phyloP scores from a whole-genome alignment of 2,888 invertebrate species.

The Minunthozetes semirufus region DNA sequence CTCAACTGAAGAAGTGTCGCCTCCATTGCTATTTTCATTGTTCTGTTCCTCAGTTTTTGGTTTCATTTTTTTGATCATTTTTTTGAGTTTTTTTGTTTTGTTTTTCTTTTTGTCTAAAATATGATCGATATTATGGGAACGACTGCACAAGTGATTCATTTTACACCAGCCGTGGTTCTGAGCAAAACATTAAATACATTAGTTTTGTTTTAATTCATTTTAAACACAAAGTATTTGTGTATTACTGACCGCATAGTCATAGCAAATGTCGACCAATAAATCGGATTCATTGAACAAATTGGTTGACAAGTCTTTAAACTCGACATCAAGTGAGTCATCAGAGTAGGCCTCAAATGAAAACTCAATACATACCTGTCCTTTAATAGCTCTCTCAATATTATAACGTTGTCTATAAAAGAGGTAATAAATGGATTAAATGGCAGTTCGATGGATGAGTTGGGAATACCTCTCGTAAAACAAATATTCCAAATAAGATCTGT shows the following conservation, averaged over 20 bases:
- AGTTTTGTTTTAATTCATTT: neutral
- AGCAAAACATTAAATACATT: slow-evolving; percentile 32
- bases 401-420: slow-evolving; percentile 32
- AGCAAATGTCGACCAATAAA: slow-evolving; percentile 29
- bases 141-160: slow-evolving; percentile 45
- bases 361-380: slow-evolving; percentile 20
- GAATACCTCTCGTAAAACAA: slow-evolving; percentile 51
- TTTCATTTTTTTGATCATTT: slow-evolving; percentile 38
- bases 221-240: neutral
- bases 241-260: slow-evolving; percentile 35
- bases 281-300: neutral
- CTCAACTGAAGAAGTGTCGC: neutral
- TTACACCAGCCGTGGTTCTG: slow-evolving; percentile 49
- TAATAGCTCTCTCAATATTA: slow-evolving; percentile 23
- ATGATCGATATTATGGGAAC: slow-evolving; percentile 49
- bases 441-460: neutral
- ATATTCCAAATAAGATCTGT: slow-evolving; percentile 52
- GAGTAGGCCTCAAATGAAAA: slow-evolving; percentile 25
- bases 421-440: neutral
- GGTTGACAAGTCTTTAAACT: neutral
- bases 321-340: neutral
- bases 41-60: slow-evolving; percentile 16
- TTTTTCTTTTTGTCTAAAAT: slow-evolving; percentile 47
- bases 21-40: neutral
- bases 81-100: slow-evolving; percentile 42